These are phyloP conservation scores for Mylabris sibirica DNA, from an alignment of 2,888 invertebrate species.

Conservation along the genomic window DNA sequence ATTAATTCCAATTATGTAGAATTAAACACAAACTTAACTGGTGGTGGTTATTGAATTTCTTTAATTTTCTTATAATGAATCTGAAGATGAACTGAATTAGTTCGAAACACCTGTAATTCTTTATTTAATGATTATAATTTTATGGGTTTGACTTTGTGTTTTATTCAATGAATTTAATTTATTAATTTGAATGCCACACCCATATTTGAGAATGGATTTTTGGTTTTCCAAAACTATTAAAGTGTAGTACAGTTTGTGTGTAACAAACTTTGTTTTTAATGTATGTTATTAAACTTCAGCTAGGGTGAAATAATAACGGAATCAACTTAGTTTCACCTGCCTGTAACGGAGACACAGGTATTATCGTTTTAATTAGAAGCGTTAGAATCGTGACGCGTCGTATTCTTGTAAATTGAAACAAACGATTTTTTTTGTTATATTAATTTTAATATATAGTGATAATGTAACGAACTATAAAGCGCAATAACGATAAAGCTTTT, in stretches of 20 bases:
- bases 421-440: background rate
- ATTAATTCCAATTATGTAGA: too few relatives aligned
- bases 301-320: background rate
- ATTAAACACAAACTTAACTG: too few relatives aligned
- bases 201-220: too few relatives aligned
- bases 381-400: background rate
- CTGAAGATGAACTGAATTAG: too few relatives aligned
- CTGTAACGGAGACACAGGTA: conserved; percentile 23
- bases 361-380: conserved; percentile 22
- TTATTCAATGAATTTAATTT: too few relatives aligned
- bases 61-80: too few relatives aligned
- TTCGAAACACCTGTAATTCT: too few relatives aligned
- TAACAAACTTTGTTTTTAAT: background rate
- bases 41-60: too few relatives aligned
- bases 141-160: too few relatives aligned
- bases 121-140: too few relatives aligned
- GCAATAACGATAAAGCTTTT: background rate
- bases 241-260: background rate
- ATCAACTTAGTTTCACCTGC: conserved; percentile 21
- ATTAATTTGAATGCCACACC: too few relatives aligned
- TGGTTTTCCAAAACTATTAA: too few relatives aligned
- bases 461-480: background rate
- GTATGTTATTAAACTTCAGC: background rate
- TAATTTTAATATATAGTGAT: background rate
- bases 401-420: background rate